Evolutionary conservation across 2,888 invertebrate species (phyloP).

Genomic region (Drosophila pseudotakahashii): DNA sequence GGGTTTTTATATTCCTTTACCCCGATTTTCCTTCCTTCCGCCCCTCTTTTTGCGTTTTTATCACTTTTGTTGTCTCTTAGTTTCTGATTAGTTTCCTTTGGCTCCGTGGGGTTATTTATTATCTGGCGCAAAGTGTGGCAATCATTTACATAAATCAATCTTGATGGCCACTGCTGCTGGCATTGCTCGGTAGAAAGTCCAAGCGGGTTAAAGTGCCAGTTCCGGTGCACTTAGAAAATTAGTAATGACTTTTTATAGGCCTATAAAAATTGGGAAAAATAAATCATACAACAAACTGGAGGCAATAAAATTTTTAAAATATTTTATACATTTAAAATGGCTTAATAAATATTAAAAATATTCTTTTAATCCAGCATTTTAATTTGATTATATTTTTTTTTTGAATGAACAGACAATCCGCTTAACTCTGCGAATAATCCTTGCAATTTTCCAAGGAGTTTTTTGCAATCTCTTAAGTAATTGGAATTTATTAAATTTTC

Average conservation of each 20-base stretch:
- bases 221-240: conserved; percentile 16
- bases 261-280: too few relatives aligned
- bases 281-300: too few relatives aligned
- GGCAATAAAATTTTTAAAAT: too few relatives aligned
- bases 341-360: too few relatives aligned
- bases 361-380: neutral
- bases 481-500: conserved; percentile 6
- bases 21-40: too few relatives aligned
- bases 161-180: conserved; percentile 30
- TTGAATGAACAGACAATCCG: neutral
- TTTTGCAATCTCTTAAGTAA: conserved; percentile 10
- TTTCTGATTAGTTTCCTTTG: conserved; percentile 67
- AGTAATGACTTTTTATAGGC: neutral
- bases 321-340: too few relatives aligned
- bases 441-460: neutral
- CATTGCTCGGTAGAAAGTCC: conserved; percentile 17
- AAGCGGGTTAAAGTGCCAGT: conserved; percentile 28
- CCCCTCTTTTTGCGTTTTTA: conserved; percentile 25
- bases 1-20: conserved; percentile 13
- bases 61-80: conserved; percentile 53
- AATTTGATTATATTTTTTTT: neutral
- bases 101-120: conserved; percentile 64
- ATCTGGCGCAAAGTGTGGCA: conserved; percentile 74
- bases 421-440: conserved; percentile 1
- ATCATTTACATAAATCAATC: conserved; percentile 79